phyloP scores from a whole-genome alignment of 2,888 invertebrate genomes.

The Lasioglossum vierecki region DNA sequence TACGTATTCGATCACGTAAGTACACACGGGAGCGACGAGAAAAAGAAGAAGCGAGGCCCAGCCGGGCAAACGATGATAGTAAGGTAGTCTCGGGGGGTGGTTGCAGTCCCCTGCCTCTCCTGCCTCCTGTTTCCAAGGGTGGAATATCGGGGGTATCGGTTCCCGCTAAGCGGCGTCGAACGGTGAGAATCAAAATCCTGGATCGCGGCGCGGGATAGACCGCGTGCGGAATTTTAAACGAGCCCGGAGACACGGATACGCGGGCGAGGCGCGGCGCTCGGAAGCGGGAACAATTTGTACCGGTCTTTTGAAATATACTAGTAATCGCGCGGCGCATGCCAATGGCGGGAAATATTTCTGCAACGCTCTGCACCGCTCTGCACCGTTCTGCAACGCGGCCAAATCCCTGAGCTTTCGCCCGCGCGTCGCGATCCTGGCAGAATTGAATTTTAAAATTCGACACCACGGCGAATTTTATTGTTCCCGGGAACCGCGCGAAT shows the following conservation, averaged over 20 bases:
- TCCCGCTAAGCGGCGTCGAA: conserved; percentile 62
- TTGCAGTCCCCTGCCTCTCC: conserved; percentile 5
- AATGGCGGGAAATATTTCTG: conserved; percentile 55
- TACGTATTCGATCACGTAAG: conserved; percentile 74
- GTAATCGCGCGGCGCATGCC: conserved; percentile 57
- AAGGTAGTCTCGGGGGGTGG: conserved; percentile 34
- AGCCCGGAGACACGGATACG: conserved; percentile 37
- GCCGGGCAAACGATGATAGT: conserved; percentile 56
- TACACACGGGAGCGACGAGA: conserved; percentile 60
- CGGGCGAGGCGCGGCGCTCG: neutral
- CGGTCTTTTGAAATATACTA: conserved; percentile 52
- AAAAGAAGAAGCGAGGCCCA: conserved; percentile 41
- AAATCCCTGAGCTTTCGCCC: conserved; percentile 35
- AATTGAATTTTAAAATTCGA: conserved; percentile 61
- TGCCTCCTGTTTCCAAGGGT: neutral
- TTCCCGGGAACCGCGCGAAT: conserved; percentile 46
- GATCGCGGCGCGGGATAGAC: conserved; percentile 46
- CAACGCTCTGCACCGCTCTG: neutral
- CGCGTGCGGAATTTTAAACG: conserved; percentile 64
- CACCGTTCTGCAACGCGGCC: neutral
- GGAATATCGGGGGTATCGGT: conserved; percentile 56
- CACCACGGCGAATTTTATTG: conserved; percentile 48
- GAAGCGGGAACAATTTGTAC: conserved; percentile 59
- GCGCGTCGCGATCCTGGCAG: conserved; percentile 8
- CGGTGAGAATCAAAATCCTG: conserved; percentile 65